Base-by-base conservation (phyloP, 37 sponge, comb jelly and placozoan species). In the Halisarca cf. caerulea region DNA sequence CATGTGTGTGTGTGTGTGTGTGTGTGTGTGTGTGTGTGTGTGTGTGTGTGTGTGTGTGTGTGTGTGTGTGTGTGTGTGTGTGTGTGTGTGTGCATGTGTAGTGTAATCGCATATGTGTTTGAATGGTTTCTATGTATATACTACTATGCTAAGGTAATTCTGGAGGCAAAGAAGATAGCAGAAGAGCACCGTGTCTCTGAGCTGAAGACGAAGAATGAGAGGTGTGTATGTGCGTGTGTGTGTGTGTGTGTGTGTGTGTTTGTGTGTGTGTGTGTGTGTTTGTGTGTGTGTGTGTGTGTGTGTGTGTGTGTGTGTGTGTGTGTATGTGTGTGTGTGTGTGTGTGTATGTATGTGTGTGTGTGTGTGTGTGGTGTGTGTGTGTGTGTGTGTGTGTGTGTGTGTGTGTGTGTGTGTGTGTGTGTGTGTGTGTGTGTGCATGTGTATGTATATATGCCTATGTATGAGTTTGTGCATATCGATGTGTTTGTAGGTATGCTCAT, bases 271-370 rank as follows among this genome's bases (percentile, higher is more conserved):
- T 47, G 51, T 47, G 51, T 47, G 51, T 28, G 24, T 79, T 53
- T 27, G 55, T 79, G 30, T 45, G 80, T 41, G 80, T 47, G 80
- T 79, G 57, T 45, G 57, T 79, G 55, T 79, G 53, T 41, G 80
- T 79, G 57, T 47, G 80, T 79, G 57, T 79, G 80, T 79, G 53
- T 79, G 80, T 45, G 57, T 47, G 53, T 41, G 80, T 47, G 57
- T 79, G 80, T 41, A 15, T 45, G 80, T 79, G 57, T 41, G 80
- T 47, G 27, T 79, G 57, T 45, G 55, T 47, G 53, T 79, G 57
- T 79, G 57, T 79, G 80, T 79, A 27, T 79, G 57, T 79, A 27
- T 79, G 80, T 79, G 57, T 45, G 57, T 79, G 30, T 61, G 30
- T 47, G 51, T 47, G 51, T 47, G 51, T 47, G 30, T 61, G n/a